Base-by-base conservation (phyloP, 2,797 vertebrate species). In the Eremophila alpestris region DNA sequence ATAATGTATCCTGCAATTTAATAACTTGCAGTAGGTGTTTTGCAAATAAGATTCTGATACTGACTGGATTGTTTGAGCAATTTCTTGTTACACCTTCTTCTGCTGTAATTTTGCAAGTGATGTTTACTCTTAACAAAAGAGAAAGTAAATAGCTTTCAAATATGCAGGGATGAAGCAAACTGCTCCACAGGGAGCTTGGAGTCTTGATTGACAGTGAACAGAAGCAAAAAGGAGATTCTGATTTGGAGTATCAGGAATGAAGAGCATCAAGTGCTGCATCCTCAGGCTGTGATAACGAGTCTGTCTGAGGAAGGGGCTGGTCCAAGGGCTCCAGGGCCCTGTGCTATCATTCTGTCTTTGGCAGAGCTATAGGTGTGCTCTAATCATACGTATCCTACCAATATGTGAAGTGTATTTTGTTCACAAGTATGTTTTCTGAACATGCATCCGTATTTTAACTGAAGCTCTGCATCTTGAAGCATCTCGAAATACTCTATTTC, bases 121-220 rank as follows among this genome's bases (percentile, higher is more conserved):
- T 76, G 24, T 80, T 95, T 96, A 64, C n/a, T 41, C 18, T n/a
- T 90, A 82, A 87, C 26, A 87, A 82, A 87, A 71, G 40, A 54
- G 27, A 62, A 68, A 36, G 65, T 75, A 80, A 65, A 56, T 68
- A 74, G 56, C 55, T 92, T 93, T 70, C 41, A 87, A 91, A 79
- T 27, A 77, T 64, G 60, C 64, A 63, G 15, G 79, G 58, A 83
- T 76, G 56, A 83, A 82, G 76, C 21, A n/a, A 91, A 92, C 23
- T 54, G 48, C 21, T 84, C 64, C 13, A 4, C 9, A 49, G 56
- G 63, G 41, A 93, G 34, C 34, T 60, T 30, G 1, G 5, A 81
- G 34, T 91, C 10, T 45, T 91, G 89, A 85, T 5, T 91, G 64
- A 54, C 62, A 70, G 48, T 26, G 24, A 41, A 49, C 23, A 20